Evolutionary conservation across 1,140 invertebrate species (phyloP).

Genomic region (Melitaea cinxia): DNA sequence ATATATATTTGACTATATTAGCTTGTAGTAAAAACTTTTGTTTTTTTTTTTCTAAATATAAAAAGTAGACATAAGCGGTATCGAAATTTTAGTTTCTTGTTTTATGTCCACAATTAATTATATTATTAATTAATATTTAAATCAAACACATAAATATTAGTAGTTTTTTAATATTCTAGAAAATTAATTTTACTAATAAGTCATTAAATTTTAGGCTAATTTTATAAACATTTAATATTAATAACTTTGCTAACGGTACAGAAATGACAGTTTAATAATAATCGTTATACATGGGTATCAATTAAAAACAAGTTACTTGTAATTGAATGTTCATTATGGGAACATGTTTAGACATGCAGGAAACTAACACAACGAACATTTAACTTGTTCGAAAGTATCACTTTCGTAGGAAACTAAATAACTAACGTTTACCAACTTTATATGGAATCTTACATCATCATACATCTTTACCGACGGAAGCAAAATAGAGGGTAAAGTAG

Average conservation of each 20-base stretch:
- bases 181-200: too few relatives aligned
- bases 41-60: too few relatives aligned
- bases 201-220: neutral
- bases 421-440: constrained; percentile 18
- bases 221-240: neutral
- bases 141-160: neutral
- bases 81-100: too few relatives aligned
- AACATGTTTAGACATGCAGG: constrained; percentile 31
- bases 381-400: constrained; percentile 35
- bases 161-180: neutral
- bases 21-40: too few relatives aligned
- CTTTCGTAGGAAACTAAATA: constrained; percentile 33
- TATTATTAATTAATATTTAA: neutral
- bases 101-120: neutral
- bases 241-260: neutral
- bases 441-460: too few relatives aligned
- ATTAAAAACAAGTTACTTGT: constrained; percentile 21
- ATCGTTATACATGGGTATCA: constrained; percentile 20
- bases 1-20: too few relatives aligned
- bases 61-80: too few relatives aligned
- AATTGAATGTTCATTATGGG: constrained; percentile 31
- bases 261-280: constrained; percentile 21
- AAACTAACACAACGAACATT: constrained; percentile 31
- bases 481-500: too few relatives aligned
- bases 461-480: too few relatives aligned